Evolutionary conservation across 2,797 vertebrate genomes (phyloP).

Genomic region (Typhlichthys subterraneus): DNA sequence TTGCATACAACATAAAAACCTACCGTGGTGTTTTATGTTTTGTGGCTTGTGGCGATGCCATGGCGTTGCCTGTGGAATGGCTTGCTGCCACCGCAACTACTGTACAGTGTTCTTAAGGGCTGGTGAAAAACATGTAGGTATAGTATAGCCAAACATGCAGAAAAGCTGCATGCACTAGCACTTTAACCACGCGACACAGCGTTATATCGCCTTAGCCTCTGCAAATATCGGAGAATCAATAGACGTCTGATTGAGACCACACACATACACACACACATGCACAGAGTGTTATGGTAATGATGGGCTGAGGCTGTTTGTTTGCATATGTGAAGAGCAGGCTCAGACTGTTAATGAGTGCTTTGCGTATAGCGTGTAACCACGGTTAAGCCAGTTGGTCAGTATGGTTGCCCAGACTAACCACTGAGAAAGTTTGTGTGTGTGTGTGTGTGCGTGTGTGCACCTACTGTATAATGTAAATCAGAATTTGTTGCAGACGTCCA

Average conservation of each 20-base stretch:
- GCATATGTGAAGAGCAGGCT: slow-evolving; percentile 74
- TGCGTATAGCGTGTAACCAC: slow-evolving; percentile 76
- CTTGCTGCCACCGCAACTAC: slow-evolving; percentile 51
- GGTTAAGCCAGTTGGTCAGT: slow-evolving; percentile 78
- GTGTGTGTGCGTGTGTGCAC: slow-evolving; percentile 13
- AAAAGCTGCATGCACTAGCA: slow-evolving; percentile 41
- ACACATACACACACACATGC: slow-evolving; percentile 58
- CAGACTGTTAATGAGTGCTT: slow-evolving; percentile 78
- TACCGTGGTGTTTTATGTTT: slow-evolving; percentile 70
- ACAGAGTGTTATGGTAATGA: slow-evolving; percentile 69
- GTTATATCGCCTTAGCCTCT: slow-evolving; percentile 33
- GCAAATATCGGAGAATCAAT: slow-evolving; percentile 66
- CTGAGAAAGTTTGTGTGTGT: slow-evolving; percentile 43
- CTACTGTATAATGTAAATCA: slow-evolving; percentile 14
- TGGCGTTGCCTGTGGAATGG: slow-evolving; percentile 57
- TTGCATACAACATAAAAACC: slow-evolving; percentile 68
- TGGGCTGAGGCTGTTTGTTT: slow-evolving; percentile 73
- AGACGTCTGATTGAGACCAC: slow-evolving; percentile 69
- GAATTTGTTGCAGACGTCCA: slow-evolving; percentile 8
- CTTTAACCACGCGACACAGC: slow-evolving; percentile 44
- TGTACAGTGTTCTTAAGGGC: slow-evolving; percentile 54
- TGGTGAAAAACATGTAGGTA: slow-evolving; percentile 49
- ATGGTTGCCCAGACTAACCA: slow-evolving; percentile 73
- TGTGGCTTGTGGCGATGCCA: slow-evolving; percentile 69
- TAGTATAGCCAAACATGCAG: slow-evolving; percentile 40